phyloP scores from a whole-genome alignment of 2,113 vertebrate species.

The Labeo catla region DNA sequence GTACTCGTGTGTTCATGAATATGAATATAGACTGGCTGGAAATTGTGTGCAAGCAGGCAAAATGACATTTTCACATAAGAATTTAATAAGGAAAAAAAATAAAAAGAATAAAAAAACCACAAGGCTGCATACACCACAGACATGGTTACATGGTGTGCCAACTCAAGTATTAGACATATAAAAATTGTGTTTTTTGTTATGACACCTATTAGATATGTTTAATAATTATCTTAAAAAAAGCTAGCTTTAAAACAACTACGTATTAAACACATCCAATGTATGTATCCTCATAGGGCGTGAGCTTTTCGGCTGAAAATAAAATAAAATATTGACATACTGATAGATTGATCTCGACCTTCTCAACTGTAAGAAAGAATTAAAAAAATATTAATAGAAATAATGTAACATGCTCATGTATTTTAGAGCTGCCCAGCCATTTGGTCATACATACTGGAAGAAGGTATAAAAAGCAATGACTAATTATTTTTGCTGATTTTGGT shows the following conservation, averaged over 20 bases:
- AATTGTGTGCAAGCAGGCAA: neutral
- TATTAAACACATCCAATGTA: neutral
- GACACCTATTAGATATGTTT: neutral
- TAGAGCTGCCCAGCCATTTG: too few relatives aligned
- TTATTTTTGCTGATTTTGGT: too few relatives aligned
- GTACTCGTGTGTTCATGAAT: neutral
- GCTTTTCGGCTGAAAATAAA: neutral
- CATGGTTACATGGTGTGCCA: neutral
- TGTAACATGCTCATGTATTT: too few relatives aligned
- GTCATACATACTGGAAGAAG: too few relatives aligned
- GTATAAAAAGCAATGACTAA: too few relatives aligned
- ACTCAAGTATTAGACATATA: neutral
- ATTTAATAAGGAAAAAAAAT: neutral
- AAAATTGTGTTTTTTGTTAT: neutral
- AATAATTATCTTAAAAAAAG: neutral
- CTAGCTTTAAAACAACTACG: neutral
- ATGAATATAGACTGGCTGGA: neutral
- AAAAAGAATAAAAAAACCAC: neutral
- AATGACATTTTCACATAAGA: neutral
- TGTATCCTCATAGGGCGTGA: neutral
- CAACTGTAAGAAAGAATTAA: too few relatives aligned
- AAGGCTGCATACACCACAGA: neutral
- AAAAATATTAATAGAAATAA: too few relatives aligned
- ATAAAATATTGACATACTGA: too few relatives aligned
- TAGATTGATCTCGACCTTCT: too few relatives aligned